Evolutionary conservation across 2,888 invertebrate genomes (phyloP).

Genomic region (Cheilosia grossa): DNA sequence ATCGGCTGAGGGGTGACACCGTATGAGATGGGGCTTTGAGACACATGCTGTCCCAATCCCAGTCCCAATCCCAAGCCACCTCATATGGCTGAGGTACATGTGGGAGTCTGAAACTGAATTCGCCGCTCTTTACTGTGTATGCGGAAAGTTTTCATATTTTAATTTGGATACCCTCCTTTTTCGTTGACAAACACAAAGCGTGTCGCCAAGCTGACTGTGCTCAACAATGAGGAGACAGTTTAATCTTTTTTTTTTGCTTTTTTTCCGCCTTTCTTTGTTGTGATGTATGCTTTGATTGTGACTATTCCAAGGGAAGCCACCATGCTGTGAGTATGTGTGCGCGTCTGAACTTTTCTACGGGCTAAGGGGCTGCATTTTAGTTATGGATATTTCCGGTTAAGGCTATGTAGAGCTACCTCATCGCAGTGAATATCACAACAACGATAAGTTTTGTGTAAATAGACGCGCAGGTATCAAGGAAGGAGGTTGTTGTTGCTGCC

Average conservation of each 20-base stretch:
- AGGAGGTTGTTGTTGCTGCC: constrained; percentile 9
- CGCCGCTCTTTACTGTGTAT: constrained; percentile 46
- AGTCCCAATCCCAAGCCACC: constrained; percentile 11
- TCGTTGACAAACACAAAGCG: constrained; percentile 63
- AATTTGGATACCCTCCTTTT: constrained; percentile 67
- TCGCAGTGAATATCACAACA: constrained; percentile 44
- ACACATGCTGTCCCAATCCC: constrained; percentile 31
- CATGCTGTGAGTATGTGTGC: neutral
- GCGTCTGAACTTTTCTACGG: constrained; percentile 23
- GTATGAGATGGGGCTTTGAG: constrained; percentile 16
- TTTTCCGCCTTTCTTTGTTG: neutral
- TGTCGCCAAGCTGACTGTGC: constrained; percentile 70
- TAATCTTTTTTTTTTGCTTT: constrained; percentile 39
- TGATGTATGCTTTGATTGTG: constrained; percentile 8
- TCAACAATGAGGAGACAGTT: constrained; percentile 59
- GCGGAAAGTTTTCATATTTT: constrained; percentile 70
- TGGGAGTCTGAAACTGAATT: constrained; percentile 56
- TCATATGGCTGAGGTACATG: constrained; percentile 46
- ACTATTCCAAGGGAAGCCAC: constrained; percentile 6
- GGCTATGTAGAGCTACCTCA: constrained; percentile 13
- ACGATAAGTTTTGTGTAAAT: constrained; percentile 57
- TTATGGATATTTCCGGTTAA: constrained; percentile 70
- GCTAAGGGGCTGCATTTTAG: constrained; percentile 42
- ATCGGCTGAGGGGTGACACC: constrained; percentile 1
- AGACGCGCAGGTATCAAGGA: constrained; percentile 52